These are phyloP conservation scores for Campoletis raptor DNA, from an alignment of 2,888 invertebrate genomes.

Conservation along the genomic window DNA sequence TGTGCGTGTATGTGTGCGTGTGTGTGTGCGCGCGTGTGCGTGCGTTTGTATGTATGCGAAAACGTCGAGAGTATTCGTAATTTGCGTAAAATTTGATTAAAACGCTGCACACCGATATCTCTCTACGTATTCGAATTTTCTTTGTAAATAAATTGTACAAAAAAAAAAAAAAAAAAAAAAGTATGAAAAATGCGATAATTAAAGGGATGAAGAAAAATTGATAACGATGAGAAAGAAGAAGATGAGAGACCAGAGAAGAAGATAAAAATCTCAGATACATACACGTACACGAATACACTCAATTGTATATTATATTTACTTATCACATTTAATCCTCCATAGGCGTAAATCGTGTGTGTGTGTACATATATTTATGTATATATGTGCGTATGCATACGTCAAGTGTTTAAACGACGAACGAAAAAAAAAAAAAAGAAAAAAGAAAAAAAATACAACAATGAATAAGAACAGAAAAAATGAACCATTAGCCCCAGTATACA, in stretches of 20 bases:
- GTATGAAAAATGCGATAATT: not conserved
- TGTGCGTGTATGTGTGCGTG: not conserved
- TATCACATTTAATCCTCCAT: conserved; percentile 82
- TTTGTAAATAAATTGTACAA: conserved; percentile 71
- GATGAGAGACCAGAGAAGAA: not conserved
- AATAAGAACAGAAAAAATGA: conserved; percentile 7
- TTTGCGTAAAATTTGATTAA: conserved; percentile 45
- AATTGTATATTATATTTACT: conserved; percentile 83
- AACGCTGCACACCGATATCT: conserved; percentile 49
- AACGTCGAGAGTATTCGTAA: conserved; percentile 61
- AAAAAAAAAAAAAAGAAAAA: not conserved
- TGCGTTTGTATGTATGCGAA: conserved; percentile 45
- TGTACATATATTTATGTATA: conserved; percentile 53
- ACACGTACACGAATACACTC: conserved; percentile 69
- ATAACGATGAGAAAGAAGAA: conserved; percentile 14
- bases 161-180: conserved; percentile 51
- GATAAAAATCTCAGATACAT: conserved; percentile 64
- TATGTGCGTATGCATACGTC: conserved; percentile 59
- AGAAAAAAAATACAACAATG: not conserved
- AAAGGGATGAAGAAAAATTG: not conserved
- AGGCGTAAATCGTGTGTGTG: conserved; percentile 76
- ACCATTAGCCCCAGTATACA: conserved; percentile 56
- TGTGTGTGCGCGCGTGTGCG: not conserved
- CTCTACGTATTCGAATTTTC: conserved; percentile 61
- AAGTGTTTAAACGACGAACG: conserved; percentile 46